Evolutionary conservation across 2,888 invertebrate species (phyloP), one percentile per base, ranked within the genome.

Genomic region (Volucella bombylans): DNA sequence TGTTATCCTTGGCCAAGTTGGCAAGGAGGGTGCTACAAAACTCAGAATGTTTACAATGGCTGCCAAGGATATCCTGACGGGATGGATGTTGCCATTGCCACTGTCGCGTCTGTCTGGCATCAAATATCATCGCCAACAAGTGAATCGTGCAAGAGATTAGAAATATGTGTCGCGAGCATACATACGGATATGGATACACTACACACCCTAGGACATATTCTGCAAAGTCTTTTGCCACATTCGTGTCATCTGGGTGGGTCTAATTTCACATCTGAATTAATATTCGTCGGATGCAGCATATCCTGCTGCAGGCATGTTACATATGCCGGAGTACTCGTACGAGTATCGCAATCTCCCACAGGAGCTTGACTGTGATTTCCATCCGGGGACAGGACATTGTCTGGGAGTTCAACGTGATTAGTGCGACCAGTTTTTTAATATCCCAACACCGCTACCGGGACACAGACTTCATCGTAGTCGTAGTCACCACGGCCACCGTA

Each of bases 1-100:
- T 72, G 71, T 55, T 77, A 72, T 77, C 71, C 82, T 82, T 72
- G 72, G 49, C 61, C 67, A 72, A 82, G 61, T 82, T 72, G 71
- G 71, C 76, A 69, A 43, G 64, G 62, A 59, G 47, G 10, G 23
- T n/a, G 31, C 43, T n/a, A 59, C 61, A 67, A 67, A 31, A 80
- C 62, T 80, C 80, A 68, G 68, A 65, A 43, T 71, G 43, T 61
- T 59, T 61, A 43, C 65, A 52, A 52, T 52, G 61, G n/a, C 54
- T 62, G 54, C 64, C 67, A 76, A 76, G 59, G 45, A 50, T 74
- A 4, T 23, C 23, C 45, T 38, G 69, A 10, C 18, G 59, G 69
- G 39, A 18, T 18, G 18, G 15, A 4, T 1, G 15, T 9, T 11
- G 18, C 38, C 1, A 39, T 11, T 41, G n/a, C 31, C 12, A 15